Base-by-base conservation (phyloP, 1,140 invertebrate species). In the Drosophila lacteicornis region DNA sequence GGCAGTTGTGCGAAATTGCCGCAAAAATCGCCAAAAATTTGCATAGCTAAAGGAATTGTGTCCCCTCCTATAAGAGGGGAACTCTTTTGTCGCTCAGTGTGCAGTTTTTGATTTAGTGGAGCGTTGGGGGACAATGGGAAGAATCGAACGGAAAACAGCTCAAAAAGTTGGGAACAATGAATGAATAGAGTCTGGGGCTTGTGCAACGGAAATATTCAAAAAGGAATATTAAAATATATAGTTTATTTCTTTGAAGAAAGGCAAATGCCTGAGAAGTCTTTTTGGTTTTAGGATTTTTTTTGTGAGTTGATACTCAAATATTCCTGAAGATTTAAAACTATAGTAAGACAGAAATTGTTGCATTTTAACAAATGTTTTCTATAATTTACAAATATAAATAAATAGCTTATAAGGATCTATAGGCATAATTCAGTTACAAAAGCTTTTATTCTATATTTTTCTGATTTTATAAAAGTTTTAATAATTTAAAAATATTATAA, bases 61-160 rank as follows among this genome's bases (percentile, higher is more conserved):
- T 19, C 53, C 38, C 30, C 17, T 11, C 15, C 30, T 9, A 33
- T 9, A 33, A 33, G n/a, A 17, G 3, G n/a, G 50, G 50, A 51
- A 51, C 25, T 33, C 38, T 33, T 49, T 71, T 73, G 66, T 70
- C 19, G 43, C 19, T 73, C 45, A 59, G 27, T 50, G 69, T 73
- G 67, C 67, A 71, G 40, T 51, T 73, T 65, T 73, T 43, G 27
- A 73, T 73, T 73, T 73, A 73, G 53, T 60, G 67, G 30, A 71
- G 67, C 69, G 38, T 30, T 49, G 15, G 12, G 46, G n/a, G 22
- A 73, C 67, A 73, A 73, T 58, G 40, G 13, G 19, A 59, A 51
- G 67, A 73, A 73, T 73, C 42, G 22, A 73, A 60, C 46, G 67
- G 46, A 73, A 60, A 73, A 30, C 22, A n/a, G 43, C 13, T 38